phyloP scores from a whole-genome alignment of 1,140 invertebrate genomes.

The Aradophagus sp. region DNA sequence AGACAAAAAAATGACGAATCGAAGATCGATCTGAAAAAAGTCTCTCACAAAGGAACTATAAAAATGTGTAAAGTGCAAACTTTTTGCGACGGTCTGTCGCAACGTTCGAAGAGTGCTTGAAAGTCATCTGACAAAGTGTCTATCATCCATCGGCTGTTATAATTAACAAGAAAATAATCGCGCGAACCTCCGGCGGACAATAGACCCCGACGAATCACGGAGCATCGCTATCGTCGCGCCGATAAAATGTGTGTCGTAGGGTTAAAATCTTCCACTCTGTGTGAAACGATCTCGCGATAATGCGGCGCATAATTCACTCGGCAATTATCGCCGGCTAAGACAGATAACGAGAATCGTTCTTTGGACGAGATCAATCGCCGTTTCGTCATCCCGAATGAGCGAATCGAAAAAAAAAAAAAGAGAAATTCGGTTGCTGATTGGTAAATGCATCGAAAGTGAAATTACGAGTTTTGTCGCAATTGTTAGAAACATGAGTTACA shows the following conservation, averaged over 20 bases:
- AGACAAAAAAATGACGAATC: no score
- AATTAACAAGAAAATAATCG: slow-evolving; percentile 48
- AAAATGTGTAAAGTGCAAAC: not conserved
- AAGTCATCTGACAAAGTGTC: slow-evolving; percentile 26
- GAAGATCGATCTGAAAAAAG: no score
- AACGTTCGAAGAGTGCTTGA: slow-evolving; percentile 5
- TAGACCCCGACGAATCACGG: slow-evolving; percentile 40
- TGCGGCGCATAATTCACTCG: slow-evolving; percentile 44
- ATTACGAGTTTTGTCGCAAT: no score
- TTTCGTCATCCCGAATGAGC: slow-evolving; percentile 41
- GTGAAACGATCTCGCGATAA: slow-evolving; percentile 53
- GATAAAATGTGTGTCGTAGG: slow-evolving; percentile 56
- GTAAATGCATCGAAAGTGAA: not conserved
- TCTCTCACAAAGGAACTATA: no score
- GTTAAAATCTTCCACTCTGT: slow-evolving; percentile 55
- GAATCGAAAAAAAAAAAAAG: slow-evolving; percentile 8
- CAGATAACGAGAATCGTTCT: slow-evolving; percentile 65
- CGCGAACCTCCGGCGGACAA: slow-evolving; percentile 31
- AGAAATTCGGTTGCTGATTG: slow-evolving; percentile 16
- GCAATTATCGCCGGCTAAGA: slow-evolving; percentile 43
- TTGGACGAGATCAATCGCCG: slow-evolving; percentile 55
- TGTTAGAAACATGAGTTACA: no score
- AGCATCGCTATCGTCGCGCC: slow-evolving; percentile 29
- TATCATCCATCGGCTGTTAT: slow-evolving; percentile 33
- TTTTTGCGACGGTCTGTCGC: not conserved